Percentiles rank a stretch among this genome's conserved stretches.
These are phyloP conservation scores for Pavo muticus DNA, from an alignment of 2,113 vertebrate genomes.

Conservation along the genomic window DNA sequence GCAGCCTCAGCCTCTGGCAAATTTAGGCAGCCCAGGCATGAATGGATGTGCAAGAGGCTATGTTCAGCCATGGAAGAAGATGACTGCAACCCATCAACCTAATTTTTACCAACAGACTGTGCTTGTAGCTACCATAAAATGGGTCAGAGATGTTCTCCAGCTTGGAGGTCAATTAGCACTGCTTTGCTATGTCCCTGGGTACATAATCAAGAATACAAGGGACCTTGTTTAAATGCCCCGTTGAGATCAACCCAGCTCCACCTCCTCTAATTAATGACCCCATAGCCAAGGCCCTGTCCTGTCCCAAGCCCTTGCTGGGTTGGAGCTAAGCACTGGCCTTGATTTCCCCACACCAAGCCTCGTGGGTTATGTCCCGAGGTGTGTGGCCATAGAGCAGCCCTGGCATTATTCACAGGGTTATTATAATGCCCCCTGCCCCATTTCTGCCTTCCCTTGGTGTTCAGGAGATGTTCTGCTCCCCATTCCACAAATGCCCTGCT, in stretches of 20 bases:
- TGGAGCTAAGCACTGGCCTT: background rate
- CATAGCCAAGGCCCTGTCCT: background rate
- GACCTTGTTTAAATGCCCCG: background rate
- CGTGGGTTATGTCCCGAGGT: background rate
- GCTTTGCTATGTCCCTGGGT: background rate
- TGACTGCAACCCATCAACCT: background rate
- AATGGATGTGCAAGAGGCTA: background rate
- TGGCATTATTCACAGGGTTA: background rate
- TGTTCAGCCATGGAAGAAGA: background rate
- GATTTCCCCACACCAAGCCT: too few relatives aligned
- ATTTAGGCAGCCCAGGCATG: background rate
- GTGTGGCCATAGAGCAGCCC: background rate
- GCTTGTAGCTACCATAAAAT: background rate
- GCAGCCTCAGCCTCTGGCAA: background rate
- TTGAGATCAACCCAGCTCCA: background rate
- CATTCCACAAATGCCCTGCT: background rate
- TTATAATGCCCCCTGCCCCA: fast-evolving
- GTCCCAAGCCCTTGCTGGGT: background rate
- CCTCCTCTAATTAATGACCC: background rate
- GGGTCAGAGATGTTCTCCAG: background rate
- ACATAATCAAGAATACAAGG: background rate
- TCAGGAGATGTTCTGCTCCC: background rate
- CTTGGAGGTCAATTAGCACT: background rate
- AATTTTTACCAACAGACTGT: background rate
- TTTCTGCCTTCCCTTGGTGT: background rate